Evolutionary conservation across 2,888 invertebrate species (phyloP).

Genomic region (Cistogaster globosa): DNA sequence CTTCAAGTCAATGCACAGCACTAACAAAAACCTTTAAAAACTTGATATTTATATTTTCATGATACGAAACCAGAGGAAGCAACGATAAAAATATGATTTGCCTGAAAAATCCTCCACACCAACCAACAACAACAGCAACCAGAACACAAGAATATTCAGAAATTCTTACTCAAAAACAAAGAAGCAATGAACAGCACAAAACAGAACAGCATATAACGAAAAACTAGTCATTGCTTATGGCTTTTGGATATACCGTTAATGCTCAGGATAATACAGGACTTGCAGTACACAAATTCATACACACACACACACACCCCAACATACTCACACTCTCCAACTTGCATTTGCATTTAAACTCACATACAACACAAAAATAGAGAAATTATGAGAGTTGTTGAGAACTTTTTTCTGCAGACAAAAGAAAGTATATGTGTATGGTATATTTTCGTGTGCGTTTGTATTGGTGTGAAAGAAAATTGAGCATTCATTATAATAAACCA

Average conservation of each 20-base stretch:
- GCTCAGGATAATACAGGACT: conserved; percentile 71
- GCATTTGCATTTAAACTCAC: not conserved
- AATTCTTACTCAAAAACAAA: conserved; percentile 52
- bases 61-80: conserved; percentile 63
- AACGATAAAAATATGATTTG: conserved; percentile 50
- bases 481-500: conserved; percentile 62
- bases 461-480: conserved; percentile 40
- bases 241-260: conserved; percentile 55
- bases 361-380: conserved; percentile 34
- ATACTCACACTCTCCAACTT: conserved; percentile 17
- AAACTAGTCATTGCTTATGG: conserved; percentile 50
- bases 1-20: conserved; percentile 72
- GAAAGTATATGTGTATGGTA: not conserved
- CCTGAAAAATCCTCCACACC: conserved; percentile 58
- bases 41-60: conserved; percentile 66
- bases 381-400: conserved; percentile 55
- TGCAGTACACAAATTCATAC: conserved; percentile 53
- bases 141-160: conserved; percentile 22
- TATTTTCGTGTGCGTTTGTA: not conserved
- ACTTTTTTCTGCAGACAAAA: conserved; percentile 12
- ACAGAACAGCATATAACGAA: conserved; percentile 22
- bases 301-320: not conserved
- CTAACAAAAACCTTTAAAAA: conserved; percentile 68
- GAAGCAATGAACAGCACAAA: conserved; percentile 16
- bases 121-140: conserved; percentile 24